phyloP scores from a whole-genome alignment of 1,140 invertebrate genomes.

The Drosophila nikananu region DNA sequence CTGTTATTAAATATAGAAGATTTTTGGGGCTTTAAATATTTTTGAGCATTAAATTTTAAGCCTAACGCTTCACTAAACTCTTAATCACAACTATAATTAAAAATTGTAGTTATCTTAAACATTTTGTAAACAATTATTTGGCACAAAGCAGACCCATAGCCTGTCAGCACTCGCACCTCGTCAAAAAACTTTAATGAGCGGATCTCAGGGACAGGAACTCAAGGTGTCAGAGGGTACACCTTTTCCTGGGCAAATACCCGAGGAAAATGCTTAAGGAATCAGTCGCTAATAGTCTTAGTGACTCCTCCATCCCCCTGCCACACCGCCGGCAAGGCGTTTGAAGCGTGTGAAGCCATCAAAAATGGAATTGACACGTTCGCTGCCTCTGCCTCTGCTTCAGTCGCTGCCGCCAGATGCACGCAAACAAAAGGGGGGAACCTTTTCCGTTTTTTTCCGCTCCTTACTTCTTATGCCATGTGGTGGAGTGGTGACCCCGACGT shows the following conservation, averaged over 20 bases:
- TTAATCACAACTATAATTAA: not conserved
- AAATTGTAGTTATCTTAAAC: not conserved
- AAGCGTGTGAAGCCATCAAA: conserved; percentile 59
- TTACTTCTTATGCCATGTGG: conserved; percentile 10
- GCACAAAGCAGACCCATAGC: not conserved
- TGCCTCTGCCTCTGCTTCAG: conserved; percentile 2
- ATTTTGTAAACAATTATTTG: not conserved
- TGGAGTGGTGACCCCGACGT: conserved; percentile 35
- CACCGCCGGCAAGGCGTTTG: conserved; percentile 20
- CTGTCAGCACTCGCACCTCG: not conserved
- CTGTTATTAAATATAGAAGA: not conserved
- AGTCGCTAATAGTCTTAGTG: conserved; percentile 31
- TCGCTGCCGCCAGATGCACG: conserved; percentile 36
- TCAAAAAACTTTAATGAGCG: conserved; percentile 24
- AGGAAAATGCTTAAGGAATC: conserved; percentile 17
- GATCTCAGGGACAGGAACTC: not conserved
- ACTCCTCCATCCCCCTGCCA: not conserved
- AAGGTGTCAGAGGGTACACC: not conserved
- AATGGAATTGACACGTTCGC: conserved; percentile 71
- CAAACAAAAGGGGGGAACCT: conserved; percentile 22
- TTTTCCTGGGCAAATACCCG: conserved; percentile 24
- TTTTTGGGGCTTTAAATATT: not conserved
- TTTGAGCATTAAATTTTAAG: not conserved
- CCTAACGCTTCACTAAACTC: not conserved
- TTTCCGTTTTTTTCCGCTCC: not conserved